phyloP scores from a whole-genome alignment of 1,140 invertebrate species.

The Leptinotarsa undecemlineata region DNA sequence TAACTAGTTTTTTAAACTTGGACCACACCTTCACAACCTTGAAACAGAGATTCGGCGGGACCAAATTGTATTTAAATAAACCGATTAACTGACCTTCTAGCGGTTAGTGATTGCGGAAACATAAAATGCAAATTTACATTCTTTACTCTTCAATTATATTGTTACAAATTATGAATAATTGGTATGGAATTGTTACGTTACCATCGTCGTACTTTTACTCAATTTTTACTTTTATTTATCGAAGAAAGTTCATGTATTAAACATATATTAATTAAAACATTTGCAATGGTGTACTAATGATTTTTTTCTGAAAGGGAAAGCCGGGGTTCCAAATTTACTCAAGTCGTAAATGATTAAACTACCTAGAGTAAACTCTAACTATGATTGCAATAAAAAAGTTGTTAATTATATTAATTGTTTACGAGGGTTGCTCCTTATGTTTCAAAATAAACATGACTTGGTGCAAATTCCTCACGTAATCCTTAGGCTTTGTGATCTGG shows the following conservation, averaged over 20 bases:
- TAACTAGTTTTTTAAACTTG: no score
- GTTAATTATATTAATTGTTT: no score
- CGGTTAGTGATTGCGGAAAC: constrained; percentile 1
- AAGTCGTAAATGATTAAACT: no score
- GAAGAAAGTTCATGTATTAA: constrained; percentile 3
- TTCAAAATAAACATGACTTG: no score
- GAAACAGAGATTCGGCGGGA: neutral
- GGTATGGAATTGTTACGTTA: neutral
- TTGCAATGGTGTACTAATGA: neutral
- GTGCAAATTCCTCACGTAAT: no score
- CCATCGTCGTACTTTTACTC: neutral
- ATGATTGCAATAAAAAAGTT: no score
- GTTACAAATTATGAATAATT: neutral
- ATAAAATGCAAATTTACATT: neutral
- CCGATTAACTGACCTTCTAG: neutral
- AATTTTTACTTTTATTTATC: constrained; percentile 1
- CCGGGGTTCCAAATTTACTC: no score
- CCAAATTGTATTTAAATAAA: neutral
- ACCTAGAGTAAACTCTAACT: no score
- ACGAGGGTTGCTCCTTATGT: no score
- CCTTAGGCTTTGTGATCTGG: no score
- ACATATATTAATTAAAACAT: neutral
- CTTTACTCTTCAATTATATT: neutral
- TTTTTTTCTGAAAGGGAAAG: no score
- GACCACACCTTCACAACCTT: neutral